Base-by-base conservation (phyloP, 2,113 vertebrate species). In the Motacilla tschutschensis region DNA sequence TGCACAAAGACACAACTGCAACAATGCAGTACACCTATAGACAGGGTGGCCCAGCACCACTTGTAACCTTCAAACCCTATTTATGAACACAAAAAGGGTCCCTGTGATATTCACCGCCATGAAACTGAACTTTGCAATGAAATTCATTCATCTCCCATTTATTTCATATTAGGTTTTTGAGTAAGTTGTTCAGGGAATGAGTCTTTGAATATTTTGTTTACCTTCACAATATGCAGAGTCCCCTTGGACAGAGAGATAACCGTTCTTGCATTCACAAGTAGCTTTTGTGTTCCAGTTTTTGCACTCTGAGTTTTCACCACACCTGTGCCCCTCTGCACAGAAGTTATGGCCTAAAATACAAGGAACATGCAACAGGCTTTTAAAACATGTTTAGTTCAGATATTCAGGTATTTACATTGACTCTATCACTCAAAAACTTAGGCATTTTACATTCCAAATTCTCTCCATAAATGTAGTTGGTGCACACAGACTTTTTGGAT, bases 281-380 rank as follows among this genome's bases (percentile, higher is more conserved):
- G 99, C 98, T 97, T 98, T 98, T 14, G 98, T 98, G 94, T 98
- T 98, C 97, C 96, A 97, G 94, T 99, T 99, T 95, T 97, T 98
- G 93, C 99, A 99, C 76, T 98, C 97, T 0, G 99, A 98, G 85
- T 99, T 99, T 94, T 99, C 98, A 79, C 98, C 98, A 96, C 99
- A 99, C 83, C 95, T 97, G 84, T 99, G 96, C 77, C 98, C 98
- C 92, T 99, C 98, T 46, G 98, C 97, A 82, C 99, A 99, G 93
- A 99, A 99, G 96, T 99, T 98, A 85, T 99, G 98, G 89, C 99
- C 99, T 99, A 89, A 81, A 96, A 96, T 15, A 94, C 72, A 80
- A 88, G 80, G 5, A 74, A 91, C 46, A 90, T 15, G 16, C 35
- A 87, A 78, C 10, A 38, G 38, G n/a, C 26, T n/a, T 73, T 92